Evolutionary conservation across 2,888 invertebrate genomes (phyloP).

Genomic region (Crematogaster levior): DNA sequence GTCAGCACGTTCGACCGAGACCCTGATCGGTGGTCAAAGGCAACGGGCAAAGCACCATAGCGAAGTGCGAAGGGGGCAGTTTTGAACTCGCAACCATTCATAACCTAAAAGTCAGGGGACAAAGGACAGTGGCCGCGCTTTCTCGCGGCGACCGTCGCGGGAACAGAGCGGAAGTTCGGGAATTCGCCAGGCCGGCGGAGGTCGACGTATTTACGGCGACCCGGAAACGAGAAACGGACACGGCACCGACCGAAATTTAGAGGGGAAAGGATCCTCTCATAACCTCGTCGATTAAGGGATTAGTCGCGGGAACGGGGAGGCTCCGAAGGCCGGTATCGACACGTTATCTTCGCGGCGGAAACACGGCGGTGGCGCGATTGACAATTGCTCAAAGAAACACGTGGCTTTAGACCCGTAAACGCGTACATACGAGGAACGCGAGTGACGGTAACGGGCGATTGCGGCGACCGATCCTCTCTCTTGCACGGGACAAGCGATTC

Average conservation of each 20-base stretch:
- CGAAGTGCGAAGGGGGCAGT: slow-evolving; percentile 8
- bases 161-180: not conserved
- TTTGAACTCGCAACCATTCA: slow-evolving; percentile 56
- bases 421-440: not conserved
- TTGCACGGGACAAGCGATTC: slow-evolving; percentile 45
- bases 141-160: not conserved
- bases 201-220: too few relatives aligned
- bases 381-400: slow-evolving; percentile 57
- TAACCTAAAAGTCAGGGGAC: slow-evolving; percentile 68
- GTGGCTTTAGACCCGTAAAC: slow-evolving; percentile 56
- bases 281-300: slow-evolving; percentile 59
- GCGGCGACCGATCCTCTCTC: slow-evolving; percentile 24
- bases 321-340: slow-evolving; percentile 6
- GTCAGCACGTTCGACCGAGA: not conserved
- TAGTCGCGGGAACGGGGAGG: slow-evolving; percentile 15
- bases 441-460: not conserved
- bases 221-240: not conserved
- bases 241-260: not conserved
- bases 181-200: not conserved
- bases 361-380: slow-evolving; percentile 36
- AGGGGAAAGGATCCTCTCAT: slow-evolving; percentile 41
- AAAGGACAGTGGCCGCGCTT: not conserved
- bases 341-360: slow-evolving; percentile 1
- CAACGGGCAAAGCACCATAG: not conserved
- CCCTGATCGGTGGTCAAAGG: not conserved